These are phyloP conservation scores for Phylloscopus trochilus DNA, from an alignment of 2,113 vertebrate species.

Conservation along the genomic window DNA sequence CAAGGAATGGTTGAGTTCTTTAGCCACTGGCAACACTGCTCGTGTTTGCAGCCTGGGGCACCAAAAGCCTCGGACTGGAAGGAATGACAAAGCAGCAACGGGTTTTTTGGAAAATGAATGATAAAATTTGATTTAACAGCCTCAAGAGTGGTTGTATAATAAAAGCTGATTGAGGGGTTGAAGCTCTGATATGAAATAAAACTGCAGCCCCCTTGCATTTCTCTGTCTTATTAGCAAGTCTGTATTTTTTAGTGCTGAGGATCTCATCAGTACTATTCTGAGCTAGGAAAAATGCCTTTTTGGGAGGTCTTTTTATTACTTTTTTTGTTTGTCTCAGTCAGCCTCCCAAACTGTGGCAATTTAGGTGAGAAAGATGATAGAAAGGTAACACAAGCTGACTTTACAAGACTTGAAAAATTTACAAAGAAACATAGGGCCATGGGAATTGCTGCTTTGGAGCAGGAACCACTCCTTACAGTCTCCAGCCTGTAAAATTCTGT, in stretches of 20 bases:
- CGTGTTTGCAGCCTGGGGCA: neutral
- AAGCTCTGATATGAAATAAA: neutral
- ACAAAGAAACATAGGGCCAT: neutral
- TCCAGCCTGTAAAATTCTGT: neutral
- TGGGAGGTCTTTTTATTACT: neutral
- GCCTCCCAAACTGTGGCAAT: too few relatives aligned
- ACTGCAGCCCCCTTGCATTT: neutral
- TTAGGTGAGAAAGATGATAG: neutral
- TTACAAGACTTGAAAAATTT: neutral
- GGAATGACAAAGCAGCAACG: neutral
- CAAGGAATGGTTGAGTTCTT: neutral
- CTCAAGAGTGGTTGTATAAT: neutral
- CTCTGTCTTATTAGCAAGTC: neutral
- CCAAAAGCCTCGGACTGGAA: neutral
- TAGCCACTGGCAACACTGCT: fast-evolving
- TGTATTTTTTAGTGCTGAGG: neutral
- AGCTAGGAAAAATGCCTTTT: neutral
- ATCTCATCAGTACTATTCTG: neutral
- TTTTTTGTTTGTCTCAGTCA: neutral
- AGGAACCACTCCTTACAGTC: neutral
- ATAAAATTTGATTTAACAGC: neutral
- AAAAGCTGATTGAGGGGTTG: neutral
- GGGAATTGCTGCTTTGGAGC: neutral
- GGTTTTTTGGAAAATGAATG: neutral
- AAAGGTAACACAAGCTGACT: fast-evolving